A percentile compares a stretch with the other conserved stretches of the same genome.
Conservation (phyloP, 2,888 invertebrate genomes). For the Chironomus riparius region DNA sequence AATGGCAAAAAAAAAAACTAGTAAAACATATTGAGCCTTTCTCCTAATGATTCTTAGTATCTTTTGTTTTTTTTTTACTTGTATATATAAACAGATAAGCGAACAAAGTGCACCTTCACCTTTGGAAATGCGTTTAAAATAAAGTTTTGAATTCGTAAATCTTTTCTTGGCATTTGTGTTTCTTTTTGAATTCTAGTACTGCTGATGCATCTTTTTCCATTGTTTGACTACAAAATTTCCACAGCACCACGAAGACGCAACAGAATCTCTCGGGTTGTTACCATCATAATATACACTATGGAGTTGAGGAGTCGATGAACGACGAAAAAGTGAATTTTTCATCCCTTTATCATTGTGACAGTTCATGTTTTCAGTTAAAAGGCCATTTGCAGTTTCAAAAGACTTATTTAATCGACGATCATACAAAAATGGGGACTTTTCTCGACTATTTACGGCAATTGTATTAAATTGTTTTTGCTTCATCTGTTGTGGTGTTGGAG, state of each 20-base stretch:
- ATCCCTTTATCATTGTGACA: slow-evolving; percentile 1
- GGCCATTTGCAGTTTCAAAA: slow-evolving; percentile 37
- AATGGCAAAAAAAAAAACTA: no score
- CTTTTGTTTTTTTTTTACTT: no score
- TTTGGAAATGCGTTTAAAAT: no score
- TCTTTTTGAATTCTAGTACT: slow-evolving; percentile 44
- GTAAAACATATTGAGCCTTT: no score
- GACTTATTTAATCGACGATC: slow-evolving; percentile 42
- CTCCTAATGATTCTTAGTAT: no score
- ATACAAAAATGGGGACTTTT: slow-evolving; percentile 35
- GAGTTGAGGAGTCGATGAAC: slow-evolving; percentile 22
- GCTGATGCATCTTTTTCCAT: slow-evolving; percentile 64
- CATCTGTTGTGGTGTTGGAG: slow-evolving; percentile 26
- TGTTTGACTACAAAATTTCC: slow-evolving; percentile 67
- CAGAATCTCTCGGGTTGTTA: slow-evolving; percentile 1
- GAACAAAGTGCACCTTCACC: no score
- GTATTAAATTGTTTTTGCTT: slow-evolving; percentile 15
- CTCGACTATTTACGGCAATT: slow-evolving; percentile 23
- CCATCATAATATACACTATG: slow-evolving; percentile 10
- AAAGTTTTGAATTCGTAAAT: no score
- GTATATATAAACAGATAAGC: no score
- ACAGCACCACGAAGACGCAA: slow-evolving; percentile 55
- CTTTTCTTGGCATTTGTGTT: no score
- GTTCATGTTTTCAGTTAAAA: slow-evolving; percentile 20
- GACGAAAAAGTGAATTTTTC: slow-evolving; percentile 24